phyloP scores from a whole-genome alignment of 2,888 invertebrate genomes.

The Iselma pallidipennis region DNA sequence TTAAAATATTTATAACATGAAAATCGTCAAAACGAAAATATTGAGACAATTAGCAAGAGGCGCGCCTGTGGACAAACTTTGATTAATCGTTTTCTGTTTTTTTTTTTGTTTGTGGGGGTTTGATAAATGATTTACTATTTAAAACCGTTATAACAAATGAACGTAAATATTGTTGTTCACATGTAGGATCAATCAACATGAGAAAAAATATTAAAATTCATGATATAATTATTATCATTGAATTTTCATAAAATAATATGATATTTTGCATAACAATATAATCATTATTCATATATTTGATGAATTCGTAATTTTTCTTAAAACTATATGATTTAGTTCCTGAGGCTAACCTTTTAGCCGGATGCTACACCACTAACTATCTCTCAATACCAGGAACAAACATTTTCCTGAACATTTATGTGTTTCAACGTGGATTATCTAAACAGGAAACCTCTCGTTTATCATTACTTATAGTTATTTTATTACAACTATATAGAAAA shows the following conservation, averaged over 20 bases:
- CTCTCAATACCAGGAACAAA: slow-evolving; percentile 14
- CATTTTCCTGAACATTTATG: slow-evolving; percentile 12
- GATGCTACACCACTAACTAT: slow-evolving; percentile 9
- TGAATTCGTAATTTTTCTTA: no score
- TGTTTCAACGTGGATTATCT: slow-evolving; percentile 28
- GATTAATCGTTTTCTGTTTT: slow-evolving; percentile 5
- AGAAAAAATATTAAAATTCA: neutral
- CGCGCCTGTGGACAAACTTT: slow-evolving; percentile 1
- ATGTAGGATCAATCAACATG: neutral
- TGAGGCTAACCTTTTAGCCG: slow-evolving; percentile 8
- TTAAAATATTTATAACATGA: neutral
- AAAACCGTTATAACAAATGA: slow-evolving; percentile 2
- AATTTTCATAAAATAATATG: no score
- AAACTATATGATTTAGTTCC: neutral
- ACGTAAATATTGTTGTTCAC: slow-evolving; percentile 1
- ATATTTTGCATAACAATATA: no score
- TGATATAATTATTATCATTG: neutral
- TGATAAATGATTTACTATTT: slow-evolving; percentile 3
- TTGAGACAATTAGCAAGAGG: slow-evolving; percentile 5
- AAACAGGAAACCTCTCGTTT: slow-evolving; percentile 34
- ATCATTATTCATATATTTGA: no score
- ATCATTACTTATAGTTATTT: slow-evolving; percentile 32
- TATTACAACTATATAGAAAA: slow-evolving; percentile 33
- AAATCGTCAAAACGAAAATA: slow-evolving; percentile 1
- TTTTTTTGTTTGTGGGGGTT: slow-evolving; percentile 2